Conservation (phyloP, 2,797 vertebrate genomes). For the Trichosurus vulpecula region DNA sequence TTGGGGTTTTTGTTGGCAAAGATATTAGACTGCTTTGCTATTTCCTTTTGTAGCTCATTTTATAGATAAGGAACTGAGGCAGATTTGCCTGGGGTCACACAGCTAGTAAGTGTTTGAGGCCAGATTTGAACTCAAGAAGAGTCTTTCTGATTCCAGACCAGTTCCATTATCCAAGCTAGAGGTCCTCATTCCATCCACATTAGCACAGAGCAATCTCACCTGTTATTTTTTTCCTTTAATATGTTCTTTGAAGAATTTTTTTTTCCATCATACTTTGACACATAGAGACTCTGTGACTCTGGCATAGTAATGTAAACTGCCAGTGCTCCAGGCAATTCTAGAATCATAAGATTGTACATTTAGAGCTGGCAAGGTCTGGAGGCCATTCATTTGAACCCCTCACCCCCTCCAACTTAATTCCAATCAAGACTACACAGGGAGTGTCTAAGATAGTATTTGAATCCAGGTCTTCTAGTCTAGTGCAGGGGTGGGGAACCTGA, state of each 20-base stretch:
- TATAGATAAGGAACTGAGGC: background rate
- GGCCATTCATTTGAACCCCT: background rate
- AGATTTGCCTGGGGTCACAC: background rate
- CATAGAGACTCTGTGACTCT: background rate
- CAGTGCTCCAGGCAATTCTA: background rate
- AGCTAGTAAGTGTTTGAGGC: background rate
- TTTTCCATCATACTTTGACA: background rate
- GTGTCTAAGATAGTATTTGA: background rate
- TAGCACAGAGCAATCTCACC: background rate
- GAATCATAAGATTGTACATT: background rate
- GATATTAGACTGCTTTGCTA: background rate
- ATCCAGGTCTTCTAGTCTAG: background rate
- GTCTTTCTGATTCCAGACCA: background rate
- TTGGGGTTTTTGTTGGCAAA: background rate
- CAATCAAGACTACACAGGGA: background rate
- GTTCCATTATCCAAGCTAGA: slow-evolving; percentile 4
- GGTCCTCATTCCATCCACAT: background rate
- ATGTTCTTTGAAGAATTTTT: background rate
- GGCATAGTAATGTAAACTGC: background rate
- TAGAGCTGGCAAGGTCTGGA: background rate
- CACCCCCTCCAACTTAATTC: background rate
- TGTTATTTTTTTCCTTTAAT: background rate
- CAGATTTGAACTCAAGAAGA: background rate
- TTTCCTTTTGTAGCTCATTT: background rate
- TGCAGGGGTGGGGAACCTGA: too few species aligned